Evolutionary conservation across 2,113 vertebrate species (phyloP), one percentile per base, ranked within the genome.

Genomic region (human (Homo sapiens)): DNA sequence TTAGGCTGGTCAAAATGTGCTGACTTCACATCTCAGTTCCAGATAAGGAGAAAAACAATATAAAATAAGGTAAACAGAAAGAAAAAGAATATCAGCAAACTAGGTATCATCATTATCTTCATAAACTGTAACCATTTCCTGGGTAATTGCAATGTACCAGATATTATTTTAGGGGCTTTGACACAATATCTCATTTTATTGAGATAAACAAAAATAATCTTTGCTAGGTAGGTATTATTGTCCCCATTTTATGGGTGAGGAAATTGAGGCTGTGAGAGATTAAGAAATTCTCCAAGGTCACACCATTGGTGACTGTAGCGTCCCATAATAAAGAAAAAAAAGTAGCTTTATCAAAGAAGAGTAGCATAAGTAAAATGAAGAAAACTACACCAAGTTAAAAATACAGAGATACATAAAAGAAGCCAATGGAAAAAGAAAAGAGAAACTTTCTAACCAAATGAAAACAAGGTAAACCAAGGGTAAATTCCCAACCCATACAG

Each of bases 201-300:
- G 87, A 83, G 12, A 64, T 64, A 64, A 59, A 61, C 45, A 85
- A 43, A 23, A 90, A 57, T 91, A 59, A 85, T 30, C 38, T 92
- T 89, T 93, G 55, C 45, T 70, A 83, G 40, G 4, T 32, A 93
- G 40, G 32, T 75, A 16, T 73, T 95, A 61, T 87, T 94, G 72
- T 90, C 88, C 27, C 92, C 80, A 90, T 84, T 90, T 95, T 93
- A 59, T 48, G 30, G 48, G 22, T 92, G 14, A 92, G 43, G 14
- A 96, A 92, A 95, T 59, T 83, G 79, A 97, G 43, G 75, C 5
- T 79, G 48, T 38, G 20, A 55, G 35, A 97, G 27, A 87, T 76
- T 38, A 92, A 82, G 59, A 78, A 92, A 92, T 80, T 89, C 57
- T 93, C 57, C 25, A 93, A 45, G 35, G 38, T 86, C 27, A 89